phyloP scores from a whole-genome alignment of 2,888 invertebrate species.

The Eledona agricola region DNA sequence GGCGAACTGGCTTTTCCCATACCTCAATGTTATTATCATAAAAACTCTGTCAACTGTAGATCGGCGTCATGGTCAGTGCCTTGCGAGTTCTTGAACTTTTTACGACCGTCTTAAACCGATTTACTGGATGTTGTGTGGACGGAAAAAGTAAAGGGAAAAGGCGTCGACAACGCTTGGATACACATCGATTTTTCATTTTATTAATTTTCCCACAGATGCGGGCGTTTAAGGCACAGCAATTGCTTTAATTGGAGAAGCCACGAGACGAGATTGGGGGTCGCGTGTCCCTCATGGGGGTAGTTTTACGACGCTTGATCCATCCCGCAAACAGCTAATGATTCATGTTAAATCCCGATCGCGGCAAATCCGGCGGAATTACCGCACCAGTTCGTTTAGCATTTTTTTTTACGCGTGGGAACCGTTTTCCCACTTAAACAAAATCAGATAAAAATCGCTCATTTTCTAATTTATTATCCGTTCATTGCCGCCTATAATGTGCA shows the following conservation, averaged over 20 bases:
- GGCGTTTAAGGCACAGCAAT: slow-evolving; percentile 28
- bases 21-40: slow-evolving; percentile 16
- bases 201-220: slow-evolving; percentile 31
- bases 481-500: no score
- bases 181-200: slow-evolving; percentile 25
- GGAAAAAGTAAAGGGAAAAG: no score
- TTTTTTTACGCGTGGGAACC: no score
- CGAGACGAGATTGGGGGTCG: slow-evolving; percentile 33
- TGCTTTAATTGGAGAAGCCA: slow-evolving; percentile 35
- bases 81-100: slow-evolving; percentile 34
- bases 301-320: slow-evolving; percentile 16
- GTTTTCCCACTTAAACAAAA: no score
- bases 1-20: slow-evolving; percentile 23
- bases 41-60: slow-evolving; percentile 23
- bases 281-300: slow-evolving; percentile 34
- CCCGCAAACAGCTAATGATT: slow-evolving; percentile 23
- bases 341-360: slow-evolving; percentile 9
- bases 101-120: slow-evolving; percentile 11
- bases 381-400: slow-evolving; percentile 1
- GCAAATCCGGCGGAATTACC: slow-evolving; percentile 1
- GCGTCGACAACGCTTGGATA: slow-evolving; percentile 23
- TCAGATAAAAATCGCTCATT: no score
- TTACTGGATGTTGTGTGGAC: slow-evolving; percentile 1
- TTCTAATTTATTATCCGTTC: no score
- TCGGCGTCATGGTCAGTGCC: slow-evolving; percentile 24